phyloP scores from a whole-genome alignment of 2,888 invertebrate species.

The Liposcelis brunnea region DNA sequence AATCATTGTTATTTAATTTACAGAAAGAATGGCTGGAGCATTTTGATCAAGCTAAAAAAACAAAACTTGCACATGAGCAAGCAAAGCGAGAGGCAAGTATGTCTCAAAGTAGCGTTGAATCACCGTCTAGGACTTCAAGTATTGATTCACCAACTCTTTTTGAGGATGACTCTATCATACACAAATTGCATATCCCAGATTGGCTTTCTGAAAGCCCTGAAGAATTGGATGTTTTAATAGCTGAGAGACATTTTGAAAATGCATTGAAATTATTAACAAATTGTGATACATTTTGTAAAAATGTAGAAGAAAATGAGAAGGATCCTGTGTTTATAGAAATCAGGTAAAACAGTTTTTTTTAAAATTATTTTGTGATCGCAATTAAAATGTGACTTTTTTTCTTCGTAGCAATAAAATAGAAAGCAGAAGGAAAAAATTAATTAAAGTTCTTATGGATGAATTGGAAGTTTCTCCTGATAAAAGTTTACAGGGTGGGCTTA shows the following conservation, averaged over 20 bases:
- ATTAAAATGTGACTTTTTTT: conserved; percentile 8
- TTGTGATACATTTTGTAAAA: conserved; percentile 8
- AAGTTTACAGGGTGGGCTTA: conserved; percentile 68
- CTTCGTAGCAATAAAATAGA: conserved; percentile 36
- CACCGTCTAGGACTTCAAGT: neutral
- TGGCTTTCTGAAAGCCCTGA: conserved; percentile 86
- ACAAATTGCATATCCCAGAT: conserved; percentile 39
- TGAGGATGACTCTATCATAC: neutral
- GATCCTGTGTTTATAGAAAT: conserved; percentile 32
- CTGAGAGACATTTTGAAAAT: conserved; percentile 89
- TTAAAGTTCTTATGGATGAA: conserved; percentile 78
- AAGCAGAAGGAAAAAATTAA: conserved; percentile 52
- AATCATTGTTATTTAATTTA: conserved; percentile 12
- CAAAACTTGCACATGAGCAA: conserved; percentile 44
- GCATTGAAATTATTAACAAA: conserved; percentile 68
- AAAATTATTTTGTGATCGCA: neutral
- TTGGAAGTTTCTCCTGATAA: conserved; percentile 78
- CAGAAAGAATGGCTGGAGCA: conserved; percentile 88
- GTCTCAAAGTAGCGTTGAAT: conserved; percentile 2
- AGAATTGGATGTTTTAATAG: conserved; percentile 86
- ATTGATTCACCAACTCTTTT: conserved; percentile 2
- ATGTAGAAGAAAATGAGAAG: neutral
- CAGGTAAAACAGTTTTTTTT: conserved; percentile 20
- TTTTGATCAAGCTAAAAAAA: conserved; percentile 77
- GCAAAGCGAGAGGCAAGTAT: conserved; percentile 31